A percentile compares a stretch with the other conserved stretches of the same genome.
These are phyloP conservation scores for Colletes collaris DNA, from an alignment of 2,888 invertebrate species.

Conservation along the genomic window DNA sequence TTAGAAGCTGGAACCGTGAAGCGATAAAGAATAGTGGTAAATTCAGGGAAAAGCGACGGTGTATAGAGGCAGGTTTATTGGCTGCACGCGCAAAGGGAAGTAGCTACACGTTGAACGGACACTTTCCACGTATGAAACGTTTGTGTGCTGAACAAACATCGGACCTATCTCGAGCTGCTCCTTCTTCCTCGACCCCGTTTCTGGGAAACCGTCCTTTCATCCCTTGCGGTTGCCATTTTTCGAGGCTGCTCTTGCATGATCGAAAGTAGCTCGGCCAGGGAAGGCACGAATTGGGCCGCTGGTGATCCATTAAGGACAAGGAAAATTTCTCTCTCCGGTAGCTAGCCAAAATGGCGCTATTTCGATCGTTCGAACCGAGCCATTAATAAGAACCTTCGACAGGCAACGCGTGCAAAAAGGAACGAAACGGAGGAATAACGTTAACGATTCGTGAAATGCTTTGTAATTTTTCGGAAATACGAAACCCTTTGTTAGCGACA, in stretches of 20 bases:
- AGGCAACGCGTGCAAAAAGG: too few relatives aligned
- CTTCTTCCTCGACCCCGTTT: conserved; percentile 49
- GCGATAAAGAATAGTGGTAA: neutral
- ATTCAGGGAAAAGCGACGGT: neutral
- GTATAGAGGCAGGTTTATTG: conserved; percentile 25
- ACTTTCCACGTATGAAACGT: conserved; percentile 36
- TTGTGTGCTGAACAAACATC: conserved; percentile 55
- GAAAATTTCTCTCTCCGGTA: neutral
- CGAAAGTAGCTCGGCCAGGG: conserved; percentile 38
- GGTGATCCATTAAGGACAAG: conserved; percentile 38
- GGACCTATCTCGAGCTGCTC: conserved; percentile 51
- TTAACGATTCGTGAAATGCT: too few relatives aligned
- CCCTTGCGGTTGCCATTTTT: conserved; percentile 36
- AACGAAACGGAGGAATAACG: too few relatives aligned
- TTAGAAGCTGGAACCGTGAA: neutral
- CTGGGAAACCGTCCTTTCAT: conserved; percentile 44
- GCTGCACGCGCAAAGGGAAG: conserved; percentile 2
- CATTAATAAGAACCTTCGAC: neutral
- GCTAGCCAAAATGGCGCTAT: neutral
- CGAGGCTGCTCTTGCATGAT: conserved; percentile 39
- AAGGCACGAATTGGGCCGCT: conserved; percentile 32
- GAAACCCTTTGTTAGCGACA: too few relatives aligned
- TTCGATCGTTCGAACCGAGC: neutral
- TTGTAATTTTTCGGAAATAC: too few relatives aligned
- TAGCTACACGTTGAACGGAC: conserved; percentile 21